Evolutionary conservation across 2,113 vertebrate genomes (phyloP), one percentile per base, ranked within the genome.

Genomic region (Benitochromis conjunctus): DNA sequence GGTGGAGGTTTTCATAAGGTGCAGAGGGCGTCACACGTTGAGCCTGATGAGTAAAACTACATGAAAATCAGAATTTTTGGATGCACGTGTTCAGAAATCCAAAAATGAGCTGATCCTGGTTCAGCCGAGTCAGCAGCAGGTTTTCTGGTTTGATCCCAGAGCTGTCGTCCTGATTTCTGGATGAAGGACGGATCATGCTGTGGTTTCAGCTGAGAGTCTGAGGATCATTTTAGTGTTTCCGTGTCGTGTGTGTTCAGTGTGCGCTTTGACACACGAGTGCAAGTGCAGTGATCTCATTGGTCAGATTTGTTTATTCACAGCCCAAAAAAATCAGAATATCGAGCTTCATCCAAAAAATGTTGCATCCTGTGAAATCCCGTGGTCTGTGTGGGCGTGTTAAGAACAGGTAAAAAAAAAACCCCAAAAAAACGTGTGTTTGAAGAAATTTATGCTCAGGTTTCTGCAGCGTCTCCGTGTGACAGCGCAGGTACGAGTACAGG

Each of bases 101-200:
- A 7, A 34, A 34, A 7, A 34, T 2, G 34, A 34, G 34, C 7
- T 34, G 34, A 34, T 34, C 34, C 34, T 7, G 6, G 34, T 34
- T 34, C 34, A 34, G 34, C 34, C 34, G 34, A 34, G 34, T 34
- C 34, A 13, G 60, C 60, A 64, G 60, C 60, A 64, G 60, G 60
- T 7, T 64, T 64, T 6, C 34, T 38, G 6, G 18, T 38, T 38
- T 6, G 2, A 64, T 64, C 34, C 34, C 6, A 7, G 57, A 34
- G 14, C 29, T 10, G 18, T 60, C 14, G 3, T 60, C 26, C 57
- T 31, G 26, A 1, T 31, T 1, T 60, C 3, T 0, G 14, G 57
- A 60, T 31, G 57, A 60, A 31, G 18, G 31, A 64, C 18, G 60
- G 31, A 64, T 0, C 0, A 4, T n/a, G n/a, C n/a, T n/a, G n/a